Base-by-base conservation (phyloP, 1,140 invertebrate genomes). In the Charaxes varanes region DNA sequence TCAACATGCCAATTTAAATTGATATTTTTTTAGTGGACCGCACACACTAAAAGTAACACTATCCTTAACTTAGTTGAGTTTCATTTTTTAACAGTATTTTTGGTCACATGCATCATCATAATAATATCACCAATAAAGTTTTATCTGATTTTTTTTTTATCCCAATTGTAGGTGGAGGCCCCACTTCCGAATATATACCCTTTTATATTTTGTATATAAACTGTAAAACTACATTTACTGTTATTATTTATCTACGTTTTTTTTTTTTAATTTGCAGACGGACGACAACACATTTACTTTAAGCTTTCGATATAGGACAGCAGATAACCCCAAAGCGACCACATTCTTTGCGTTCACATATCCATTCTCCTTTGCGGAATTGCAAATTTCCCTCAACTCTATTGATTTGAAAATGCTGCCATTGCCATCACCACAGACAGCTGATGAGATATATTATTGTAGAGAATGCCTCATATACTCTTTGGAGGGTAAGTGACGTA, bases 301-400 rank as follows among this genome's bases (percentile, higher is more conserved):
- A 40, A 92, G 89, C 30, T 97, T 96, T 74, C 90, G 89, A 52
- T 93, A 92, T 66, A 85, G 88, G 7, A 91, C 93, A 16, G 87
- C 90, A 16, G 92, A 94, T 48, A 91, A 93, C 69, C 62, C 79
- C 12, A 89, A 90, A 56, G 89, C 91, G 2, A 89, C 90, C 6
- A 92, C 90, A 11, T 97, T 95, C 79, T 94, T 97, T 86, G 94
- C 95, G 1, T 97, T 97, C 74, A 96, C 94, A 14, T 97, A 94
- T 82, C 96, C 96, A 10, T 97, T 91, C 83, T 92, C 94, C 0
- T 97, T 95, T 63, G 86, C 87, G 0, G 94, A 97, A 59, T 83
- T 94, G 26, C 92, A 94, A 80, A 89, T 90, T 41, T 87, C 90
- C 57, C 68, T 94, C 7, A 78, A 85, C 38, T 85, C 84, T 23